Percentiles rank a stretch among this genome's conserved stretches.
Evolutionary conservation across 2,888 invertebrate species (phyloP).

Genomic region (Tortricodes alternella): DNA sequence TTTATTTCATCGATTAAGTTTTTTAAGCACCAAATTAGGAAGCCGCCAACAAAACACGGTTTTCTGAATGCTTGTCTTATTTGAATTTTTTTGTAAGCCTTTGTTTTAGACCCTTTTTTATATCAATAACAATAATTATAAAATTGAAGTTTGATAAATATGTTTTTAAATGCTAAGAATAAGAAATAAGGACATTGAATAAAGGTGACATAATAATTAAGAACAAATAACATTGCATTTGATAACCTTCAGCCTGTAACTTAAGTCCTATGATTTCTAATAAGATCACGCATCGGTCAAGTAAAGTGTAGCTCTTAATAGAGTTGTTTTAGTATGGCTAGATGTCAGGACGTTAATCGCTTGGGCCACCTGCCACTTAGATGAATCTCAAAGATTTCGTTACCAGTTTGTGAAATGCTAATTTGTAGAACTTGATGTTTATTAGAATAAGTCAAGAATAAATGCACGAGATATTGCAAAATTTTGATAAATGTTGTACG

Average conservation of each 20-base stretch:
- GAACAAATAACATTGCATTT: slow-evolving; percentile 14
- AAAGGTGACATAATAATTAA: slow-evolving; percentile 2
- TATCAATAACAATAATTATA: too few relatives aligned
- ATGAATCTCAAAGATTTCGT: slow-evolving; percentile 28
- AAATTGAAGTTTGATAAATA: too few relatives aligned
- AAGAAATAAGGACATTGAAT: too few relatives aligned
- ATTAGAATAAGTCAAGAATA: background rate
- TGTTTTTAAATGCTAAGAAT: too few relatives aligned
- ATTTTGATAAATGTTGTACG: too few relatives aligned
- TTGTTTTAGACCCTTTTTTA: too few relatives aligned
- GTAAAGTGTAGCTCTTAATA: slow-evolving; percentile 29
- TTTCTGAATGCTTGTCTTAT: too few relatives aligned
- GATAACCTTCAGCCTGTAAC: slow-evolving; percentile 1
- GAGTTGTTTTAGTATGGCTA: slow-evolving; percentile 43
- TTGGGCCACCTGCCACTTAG: slow-evolving; percentile 52
- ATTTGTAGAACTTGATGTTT: slow-evolving; percentile 15
- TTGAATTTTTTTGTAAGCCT: too few relatives aligned
- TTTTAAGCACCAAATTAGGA: too few relatives aligned
- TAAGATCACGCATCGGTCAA: slow-evolving; percentile 40
- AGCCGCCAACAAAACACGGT: too few relatives aligned
- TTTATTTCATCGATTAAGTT: too few relatives aligned
- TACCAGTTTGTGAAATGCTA: slow-evolving; percentile 24
- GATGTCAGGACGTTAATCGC: slow-evolving; percentile 53
- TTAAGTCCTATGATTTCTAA: slow-evolving; percentile 25
- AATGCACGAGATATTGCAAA: background rate